These are phyloP conservation scores for Tetragonula clypearis DNA, from an alignment of 1,140 invertebrate genomes.

Conservation along the genomic window DNA sequence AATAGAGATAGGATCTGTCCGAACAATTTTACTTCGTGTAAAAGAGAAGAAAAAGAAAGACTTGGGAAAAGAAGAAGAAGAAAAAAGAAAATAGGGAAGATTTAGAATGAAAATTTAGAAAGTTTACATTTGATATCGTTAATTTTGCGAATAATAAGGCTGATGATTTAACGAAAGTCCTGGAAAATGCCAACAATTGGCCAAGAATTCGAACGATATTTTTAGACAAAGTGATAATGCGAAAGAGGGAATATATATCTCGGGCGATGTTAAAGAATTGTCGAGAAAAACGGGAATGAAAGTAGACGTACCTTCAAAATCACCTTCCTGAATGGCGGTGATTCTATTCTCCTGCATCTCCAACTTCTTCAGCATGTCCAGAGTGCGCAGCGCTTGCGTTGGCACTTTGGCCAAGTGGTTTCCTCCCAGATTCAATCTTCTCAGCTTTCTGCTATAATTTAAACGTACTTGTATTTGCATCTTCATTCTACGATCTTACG, in stretches of 20 bases:
- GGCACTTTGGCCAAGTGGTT: constrained; percentile 90
- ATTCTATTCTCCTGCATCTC: constrained; percentile 95
- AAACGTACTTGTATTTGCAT: not conserved
- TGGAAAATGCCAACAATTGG: too few species aligned
- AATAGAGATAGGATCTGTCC: too few species aligned
- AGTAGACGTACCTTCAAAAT: constrained; percentile 88
- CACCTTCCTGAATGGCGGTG: constrained; percentile 88
- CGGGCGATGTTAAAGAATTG: not conserved
- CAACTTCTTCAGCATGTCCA: constrained; percentile 91
- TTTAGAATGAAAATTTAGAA: too few species aligned
- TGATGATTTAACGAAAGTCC: not conserved
- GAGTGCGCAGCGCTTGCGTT: constrained; percentile 87
- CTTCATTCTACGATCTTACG: not conserved
- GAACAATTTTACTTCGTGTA: too few species aligned
- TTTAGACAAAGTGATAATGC: not conserved
- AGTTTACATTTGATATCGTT: too few species aligned
- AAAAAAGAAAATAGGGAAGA: too few species aligned
- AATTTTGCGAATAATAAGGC: not conserved
- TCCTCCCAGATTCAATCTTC: constrained; percentile 92
- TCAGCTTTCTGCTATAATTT: constrained; percentile 86
- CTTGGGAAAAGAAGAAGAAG: too few species aligned
- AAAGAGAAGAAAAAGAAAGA: too few species aligned
- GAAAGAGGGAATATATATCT: not conserved
- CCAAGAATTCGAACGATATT: too few species aligned
- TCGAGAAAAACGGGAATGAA: not conserved